Conservation (phyloP, 1,140 invertebrate genomes). For the Drosophila cardini region DNA sequence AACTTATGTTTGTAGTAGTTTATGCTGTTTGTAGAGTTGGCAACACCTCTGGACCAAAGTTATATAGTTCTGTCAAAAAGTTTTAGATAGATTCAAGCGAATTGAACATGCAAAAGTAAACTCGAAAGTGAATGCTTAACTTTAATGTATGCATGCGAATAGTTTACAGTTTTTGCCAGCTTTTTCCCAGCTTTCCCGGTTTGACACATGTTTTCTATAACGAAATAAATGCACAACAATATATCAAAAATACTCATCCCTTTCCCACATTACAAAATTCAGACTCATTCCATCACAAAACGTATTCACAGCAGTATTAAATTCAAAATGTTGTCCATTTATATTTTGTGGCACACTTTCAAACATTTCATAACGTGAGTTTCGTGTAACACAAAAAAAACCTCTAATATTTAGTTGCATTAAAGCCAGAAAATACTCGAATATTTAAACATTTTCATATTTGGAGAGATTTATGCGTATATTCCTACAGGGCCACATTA, state of each 20-base stretch:
- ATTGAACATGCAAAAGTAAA: background rate
- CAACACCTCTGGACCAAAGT: no score
- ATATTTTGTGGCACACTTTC: background rate
- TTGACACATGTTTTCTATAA: conserved; percentile 1
- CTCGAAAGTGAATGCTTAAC: background rate
- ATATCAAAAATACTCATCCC: background rate
- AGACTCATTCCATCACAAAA: background rate
- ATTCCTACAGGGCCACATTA: conserved; percentile 60
- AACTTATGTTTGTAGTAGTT: no score
- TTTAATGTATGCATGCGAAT: background rate
- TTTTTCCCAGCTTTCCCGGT: background rate
- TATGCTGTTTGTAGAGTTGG: no score
- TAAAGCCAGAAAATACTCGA: conserved; percentile 5
- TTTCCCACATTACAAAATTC: background rate
- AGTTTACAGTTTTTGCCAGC: background rate
- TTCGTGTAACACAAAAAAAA: background rate
- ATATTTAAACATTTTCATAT: conserved; percentile 22
- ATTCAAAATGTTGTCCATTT: conserved; percentile 1
- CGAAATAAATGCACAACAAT: background rate
- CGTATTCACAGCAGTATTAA: conserved; percentile 16
- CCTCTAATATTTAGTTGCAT: conserved; percentile 22
- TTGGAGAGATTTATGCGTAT: conserved; percentile 4
- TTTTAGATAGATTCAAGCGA: background rate
- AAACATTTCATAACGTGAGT: conserved; percentile 6
- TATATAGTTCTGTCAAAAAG: no score